Evolutionary conservation across 2,888 invertebrate genomes (phyloP), one percentile per base, ranked within the genome.

Genomic region (Blera fallax): DNA sequence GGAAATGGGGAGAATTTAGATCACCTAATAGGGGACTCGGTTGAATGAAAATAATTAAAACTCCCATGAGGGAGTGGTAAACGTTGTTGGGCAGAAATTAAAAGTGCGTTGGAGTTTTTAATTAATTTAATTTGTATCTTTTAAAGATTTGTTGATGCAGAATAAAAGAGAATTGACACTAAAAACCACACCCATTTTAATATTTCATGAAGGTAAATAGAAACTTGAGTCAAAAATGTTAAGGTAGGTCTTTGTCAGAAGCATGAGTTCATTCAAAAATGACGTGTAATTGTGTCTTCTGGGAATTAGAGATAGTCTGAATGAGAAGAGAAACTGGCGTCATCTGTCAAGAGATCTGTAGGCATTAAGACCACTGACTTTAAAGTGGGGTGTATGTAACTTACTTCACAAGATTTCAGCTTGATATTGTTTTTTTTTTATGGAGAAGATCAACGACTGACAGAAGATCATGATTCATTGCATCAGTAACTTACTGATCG

Each of bases 41-140:
- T 52, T 40, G 18, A 64, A 52, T 73, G 6, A 43, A 64, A 43
- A 64, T 64, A 73, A 73, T 73, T 73, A 73, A 52, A 52, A 52
- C 34, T 64, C 52, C 27, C 21, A 29, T 11, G 50, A 54, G 62
- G 62, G 73, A 43, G 73, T 52, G 73, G 43, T 52, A 18, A 24
- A 16, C 62, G 50, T 37, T 29, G 29, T 21, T 50, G 16, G 2
- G 4, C 6, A 16, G 14, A 6, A 58, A 14, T 37, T 32, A 18
- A 58, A 40, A 24, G 54, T n/a, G 24, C 24, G 21, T 24, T 62
- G 27, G 5, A 10, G n/a, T 43, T 43, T 40, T 69, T 37, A 69
- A 69, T 43, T 69, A 43, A 43, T 40, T 69, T 11, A 29, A 54
- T 37, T 40, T 54, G 3, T 11, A 14, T 7, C 40, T n/a, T 21